Percentiles rank a stretch among this genome's conserved stretches.
phyloP scores from a whole-genome alignment of 2,888 invertebrate species.

The Gortyna flavago region DNA sequence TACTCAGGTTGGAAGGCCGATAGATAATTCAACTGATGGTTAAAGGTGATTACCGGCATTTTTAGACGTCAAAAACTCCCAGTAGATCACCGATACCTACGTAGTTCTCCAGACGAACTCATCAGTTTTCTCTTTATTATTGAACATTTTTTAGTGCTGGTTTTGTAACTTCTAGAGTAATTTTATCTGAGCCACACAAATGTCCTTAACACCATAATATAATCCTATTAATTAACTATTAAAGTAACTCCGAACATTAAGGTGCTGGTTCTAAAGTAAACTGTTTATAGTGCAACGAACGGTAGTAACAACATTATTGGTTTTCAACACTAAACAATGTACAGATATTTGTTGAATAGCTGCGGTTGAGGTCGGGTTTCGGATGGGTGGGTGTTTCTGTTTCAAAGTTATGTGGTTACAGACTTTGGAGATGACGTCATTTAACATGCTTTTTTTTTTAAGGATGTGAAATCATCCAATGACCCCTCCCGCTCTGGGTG shows the following conservation, averaged over 20 bases:
- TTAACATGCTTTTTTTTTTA: too few relatives aligned
- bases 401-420: background rate
- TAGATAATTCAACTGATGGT: background rate
- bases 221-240: background rate
- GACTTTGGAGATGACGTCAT: background rate
- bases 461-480: too few relatives aligned
- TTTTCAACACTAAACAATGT: conserved; percentile 12
- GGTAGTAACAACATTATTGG: conserved; percentile 23
- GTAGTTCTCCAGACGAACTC: background rate
- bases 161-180: background rate
- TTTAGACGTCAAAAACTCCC: background rate
- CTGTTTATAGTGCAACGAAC: conserved; percentile 28
- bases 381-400: background rate
- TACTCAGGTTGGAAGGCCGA: background rate
- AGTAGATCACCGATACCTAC: background rate
- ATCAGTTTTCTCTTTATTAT: background rate
- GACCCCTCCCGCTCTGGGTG: too few relatives aligned
- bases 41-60: background rate
- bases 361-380: background rate
- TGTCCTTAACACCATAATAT: background rate
- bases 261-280: conserved; percentile 19
- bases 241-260: background rate
- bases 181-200: background rate
- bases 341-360: conserved; percentile 3
- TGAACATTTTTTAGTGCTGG: background rate